Evolutionary conservation across 2,797 vertebrate genomes (phyloP).

Genomic region (Sebastolobus alascanus): DNA sequence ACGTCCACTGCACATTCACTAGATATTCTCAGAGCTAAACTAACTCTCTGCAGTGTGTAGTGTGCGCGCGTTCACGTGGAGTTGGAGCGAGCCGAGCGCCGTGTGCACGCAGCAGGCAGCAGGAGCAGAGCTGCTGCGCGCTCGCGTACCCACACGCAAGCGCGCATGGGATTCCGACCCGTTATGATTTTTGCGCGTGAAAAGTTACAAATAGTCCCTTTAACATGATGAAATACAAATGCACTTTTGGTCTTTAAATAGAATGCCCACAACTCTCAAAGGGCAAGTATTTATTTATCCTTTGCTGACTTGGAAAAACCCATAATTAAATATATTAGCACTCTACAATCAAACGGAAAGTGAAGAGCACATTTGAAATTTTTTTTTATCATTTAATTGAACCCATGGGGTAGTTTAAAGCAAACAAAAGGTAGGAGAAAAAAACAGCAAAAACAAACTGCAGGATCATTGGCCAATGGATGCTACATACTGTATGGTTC

Average conservation of each 20-base stretch:
- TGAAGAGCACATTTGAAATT: background rate
- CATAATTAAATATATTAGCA: background rate
- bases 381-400: background rate
- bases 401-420: background rate
- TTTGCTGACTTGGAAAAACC: conserved; percentile 19
- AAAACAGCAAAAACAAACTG: background rate
- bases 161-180: no score
- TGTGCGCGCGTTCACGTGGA: no score
- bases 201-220: no score
- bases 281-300: background rate
- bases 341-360: background rate
- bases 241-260: conserved; percentile 5
- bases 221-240: conserved; percentile 27
- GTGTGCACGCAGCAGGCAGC: no score
- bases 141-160: no score
- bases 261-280: background rate
- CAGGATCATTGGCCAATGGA: conserved; percentile 3
- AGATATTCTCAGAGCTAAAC: no score
- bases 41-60: no score
- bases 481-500: background rate
- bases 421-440: background rate
- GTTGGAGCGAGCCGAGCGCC: no score
- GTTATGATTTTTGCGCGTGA: no score
- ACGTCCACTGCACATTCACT: no score
- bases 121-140: no score